Evolutionary conservation across 1,140 invertebrate species (phyloP), one percentile per base, ranked within the genome.

Genomic region (Orius insidiosus): DNA sequence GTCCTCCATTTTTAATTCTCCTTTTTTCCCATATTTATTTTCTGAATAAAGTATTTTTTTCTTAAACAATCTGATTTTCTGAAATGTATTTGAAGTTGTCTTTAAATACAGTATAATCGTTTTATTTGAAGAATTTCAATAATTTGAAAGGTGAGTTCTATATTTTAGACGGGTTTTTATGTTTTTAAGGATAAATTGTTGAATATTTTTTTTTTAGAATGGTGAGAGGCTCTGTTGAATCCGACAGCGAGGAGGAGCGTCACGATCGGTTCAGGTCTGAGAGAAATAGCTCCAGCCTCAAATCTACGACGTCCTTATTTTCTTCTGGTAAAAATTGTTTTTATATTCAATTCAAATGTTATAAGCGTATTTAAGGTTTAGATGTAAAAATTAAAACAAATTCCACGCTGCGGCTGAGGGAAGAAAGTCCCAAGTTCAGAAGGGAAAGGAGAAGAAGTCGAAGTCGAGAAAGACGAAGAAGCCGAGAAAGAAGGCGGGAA

Each of bases 231-330:
- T 33, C 34, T 16, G 41, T 34, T 38, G 47, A 44, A 18, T 49
- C 47, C 35, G 41, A 44, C 14, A 38, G 35, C 37, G 35, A 38
- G 24, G 41, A 49, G 38, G 47, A 45, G 15, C 41, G 47, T 16
- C 47, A 49, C 36, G 47, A 49, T 15, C 35, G 47, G 9, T 49
- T 49, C 16, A 32, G 39, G 11, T 49, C 47, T 3, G 47, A 49
- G 34, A 49, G 47, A 24, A 45, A 38, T 7, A 15, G 24, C 35
- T 11, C 9, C 36, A 37, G 45, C 32, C 19, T 16, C 14, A 7
- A 31, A 47, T 40, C 34, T 5, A 19, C 16, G 8, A 31, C 13
- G 24, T 24, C 24, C 7, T 24, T 24, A 24, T 24, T 24, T 24
- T 24, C 24, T 24, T 24, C 24, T 24, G 46, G 18, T 30, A 32